Conservation (phyloP, 37 sponge, comb jelly and placozoan species). For the Bolinopsis microptera region DNA sequence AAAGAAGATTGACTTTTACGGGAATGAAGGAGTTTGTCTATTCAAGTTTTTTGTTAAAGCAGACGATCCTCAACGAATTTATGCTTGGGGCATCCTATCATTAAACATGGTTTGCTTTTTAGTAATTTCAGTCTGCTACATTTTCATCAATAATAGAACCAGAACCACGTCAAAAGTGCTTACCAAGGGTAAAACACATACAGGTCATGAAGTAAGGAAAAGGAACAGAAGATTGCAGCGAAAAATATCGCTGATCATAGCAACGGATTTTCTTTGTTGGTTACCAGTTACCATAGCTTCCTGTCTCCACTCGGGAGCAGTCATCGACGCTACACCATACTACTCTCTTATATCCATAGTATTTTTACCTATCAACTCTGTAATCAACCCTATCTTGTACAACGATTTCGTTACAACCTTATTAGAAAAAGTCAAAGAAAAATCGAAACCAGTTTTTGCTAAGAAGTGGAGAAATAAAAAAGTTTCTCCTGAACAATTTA, state of each 20-base stretch:
- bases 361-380: too few relatives aligned
- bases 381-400: too few relatives aligned
- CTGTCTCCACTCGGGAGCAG: too few relatives aligned
- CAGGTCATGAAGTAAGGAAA: background rate
- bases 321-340: too few relatives aligned
- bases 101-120: background rate
- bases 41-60: background rate
- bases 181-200: background rate
- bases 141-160: background rate
- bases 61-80: background rate
- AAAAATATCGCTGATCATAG: background rate
- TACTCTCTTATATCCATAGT: too few relatives aligned
- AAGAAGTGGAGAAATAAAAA: too few relatives aligned
- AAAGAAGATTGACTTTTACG: background rate
- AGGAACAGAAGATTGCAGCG: background rate
- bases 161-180: background rate
- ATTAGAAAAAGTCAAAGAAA: too few relatives aligned
- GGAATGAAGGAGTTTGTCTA: background rate
- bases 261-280: background rate
- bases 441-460: too few relatives aligned
- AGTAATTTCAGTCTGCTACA: background rate
- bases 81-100: background rate
- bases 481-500: too few relatives aligned
- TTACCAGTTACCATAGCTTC: too few relatives aligned
- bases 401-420: too few relatives aligned